A percentile compares a stretch with the other conserved stretches of the same genome.
Conservation (phyloP, 2,888 invertebrate species). For the Hirtodrosophila alboralis region DNA sequence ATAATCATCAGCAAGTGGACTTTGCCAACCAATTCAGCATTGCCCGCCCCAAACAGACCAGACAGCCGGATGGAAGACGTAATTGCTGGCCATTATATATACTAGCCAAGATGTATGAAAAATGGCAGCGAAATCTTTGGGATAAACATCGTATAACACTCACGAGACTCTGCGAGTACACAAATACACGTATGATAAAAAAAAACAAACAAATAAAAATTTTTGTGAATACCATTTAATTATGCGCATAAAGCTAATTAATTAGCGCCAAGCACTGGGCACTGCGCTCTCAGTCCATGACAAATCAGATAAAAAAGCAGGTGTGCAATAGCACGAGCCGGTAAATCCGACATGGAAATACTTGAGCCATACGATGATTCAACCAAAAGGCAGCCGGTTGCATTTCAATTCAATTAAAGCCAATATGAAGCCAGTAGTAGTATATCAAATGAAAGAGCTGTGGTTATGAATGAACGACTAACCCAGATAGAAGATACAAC, state of each 20-base stretch:
- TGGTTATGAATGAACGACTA: constrained; percentile 11
- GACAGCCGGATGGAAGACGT: constrained; percentile 45
- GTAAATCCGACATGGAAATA: constrained; percentile 2
- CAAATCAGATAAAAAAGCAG: constrained; percentile 50
- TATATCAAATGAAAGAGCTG: neutral
- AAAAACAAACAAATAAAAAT: constrained; percentile 52
- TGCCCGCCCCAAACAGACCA: neutral
- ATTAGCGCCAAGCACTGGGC: constrained; percentile 42
- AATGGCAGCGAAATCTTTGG: constrained; percentile 38
- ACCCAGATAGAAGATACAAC: constrained; percentile 10
- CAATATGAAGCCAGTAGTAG: neutral
- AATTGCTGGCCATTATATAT: constrained; percentile 59
- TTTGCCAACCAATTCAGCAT: constrained; percentile 3
- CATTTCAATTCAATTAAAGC: constrained; percentile 34
- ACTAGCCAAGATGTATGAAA: constrained; percentile 49
- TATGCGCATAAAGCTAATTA: constrained; percentile 62
- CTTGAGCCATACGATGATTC: constrained; percentile 6
- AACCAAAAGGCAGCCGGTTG: constrained; percentile 14
- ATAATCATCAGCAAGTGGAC: constrained; percentile 35
- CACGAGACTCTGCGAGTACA: constrained; percentile 31
- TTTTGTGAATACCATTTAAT: constrained; percentile 45
- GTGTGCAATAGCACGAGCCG: constrained; percentile 56
- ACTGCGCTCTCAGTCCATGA: constrained; percentile 27
- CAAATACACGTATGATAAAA: constrained; percentile 51
- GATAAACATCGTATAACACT: constrained; percentile 1